These are phyloP conservation scores for Ephydatia muelleri DNA, from an alignment of 37 sponge, comb jelly and placozoan genomes.

Conservation along the genomic window DNA sequence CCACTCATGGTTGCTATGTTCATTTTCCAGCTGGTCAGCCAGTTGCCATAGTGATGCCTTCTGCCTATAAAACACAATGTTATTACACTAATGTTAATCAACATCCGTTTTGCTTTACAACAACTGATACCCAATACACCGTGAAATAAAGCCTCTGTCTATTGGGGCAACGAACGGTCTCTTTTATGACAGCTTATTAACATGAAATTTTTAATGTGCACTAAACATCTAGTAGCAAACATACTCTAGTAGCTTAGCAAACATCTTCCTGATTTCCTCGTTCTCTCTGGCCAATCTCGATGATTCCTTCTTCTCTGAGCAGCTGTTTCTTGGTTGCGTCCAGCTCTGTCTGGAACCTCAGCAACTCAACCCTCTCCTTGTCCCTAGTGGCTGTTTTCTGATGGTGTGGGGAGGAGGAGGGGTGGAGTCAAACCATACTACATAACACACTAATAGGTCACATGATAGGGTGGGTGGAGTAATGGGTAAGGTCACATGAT, in stretches of 20 bases:
- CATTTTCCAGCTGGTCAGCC: conserved; percentile 76
- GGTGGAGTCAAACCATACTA: too few relatives aligned
- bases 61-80: conserved; percentile 50
- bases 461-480: background rate
- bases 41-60: conserved; percentile 84
- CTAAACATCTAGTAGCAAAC: too few relatives aligned
- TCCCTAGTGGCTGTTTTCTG: conserved; percentile 62
- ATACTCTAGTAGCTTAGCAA: conserved; percentile 64
- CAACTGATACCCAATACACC: too few relatives aligned
- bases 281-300: conserved; percentile 49
- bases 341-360: conserved; percentile 45
- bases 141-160: too few relatives aligned
- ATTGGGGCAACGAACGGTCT: too few relatives aligned
- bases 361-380: conserved; percentile 49
- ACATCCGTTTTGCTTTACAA: too few relatives aligned
- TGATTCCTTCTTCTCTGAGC: conserved; percentile 41
- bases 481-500: background rate
- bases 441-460: too few relatives aligned
- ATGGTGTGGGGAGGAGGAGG: too few relatives aligned
- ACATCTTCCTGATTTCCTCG: conserved; percentile 63
- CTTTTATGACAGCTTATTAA: too few relatives aligned
- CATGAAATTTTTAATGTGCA: too few relatives aligned
- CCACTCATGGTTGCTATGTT: conserved; percentile 63
- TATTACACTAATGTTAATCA: too few relatives aligned
- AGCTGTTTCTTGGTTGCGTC: conserved; percentile 43